Evolutionary conservation across 1,140 invertebrate genomes (phyloP), one percentile per base, ranked within the genome.

Genomic region (Parasteatoda tepidariorum): DNA sequence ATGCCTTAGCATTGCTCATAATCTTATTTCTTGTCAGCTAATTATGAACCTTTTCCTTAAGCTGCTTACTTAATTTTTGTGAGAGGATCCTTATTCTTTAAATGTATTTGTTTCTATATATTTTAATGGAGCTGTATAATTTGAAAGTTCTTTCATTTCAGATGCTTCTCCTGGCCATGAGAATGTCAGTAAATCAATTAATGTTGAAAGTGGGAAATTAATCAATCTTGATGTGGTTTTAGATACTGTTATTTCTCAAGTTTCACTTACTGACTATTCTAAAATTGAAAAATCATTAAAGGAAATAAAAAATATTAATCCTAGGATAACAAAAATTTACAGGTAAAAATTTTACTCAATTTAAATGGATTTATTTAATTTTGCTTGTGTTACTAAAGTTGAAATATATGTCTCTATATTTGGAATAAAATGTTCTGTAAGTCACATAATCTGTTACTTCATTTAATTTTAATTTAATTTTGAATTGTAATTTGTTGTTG

Each of bases 171-270:
- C 70, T 34, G 84, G 64, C 6, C 70, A 85, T 71, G 84, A 86
- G 67, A 81, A 70, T 62, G 54, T 54, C 4, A 67, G 73, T 22
- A 48, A 71, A 38, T 55, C 31, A n/a, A 30, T 84, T 24, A 30
- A 26, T 34, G 57, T 86, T 6, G 22, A 22, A 5, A 64, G 59
- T 4, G 70, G 54, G 3, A 22, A 74, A 13, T 9, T 61, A 24
- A 13, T 71, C 13, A 54, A 82, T 79, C 34, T 85, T 24, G 75
- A 83, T 68, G 57, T 85, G 15, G 71, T 85, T 66, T 70, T 86
- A n/a, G 84, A 86, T 70, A 26, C 79, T 22, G 13, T 84, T 2
- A 33, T 57, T 24, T 26, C 73, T 31, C 28, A 48, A 30, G 33
- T 85, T 15, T 24, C 28, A 33, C 83, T 48, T 79, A 75, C 83